phyloP scores from a whole-genome alignment of 2,797 vertebrate species.

The Euphonia xanthogaster region DNA sequence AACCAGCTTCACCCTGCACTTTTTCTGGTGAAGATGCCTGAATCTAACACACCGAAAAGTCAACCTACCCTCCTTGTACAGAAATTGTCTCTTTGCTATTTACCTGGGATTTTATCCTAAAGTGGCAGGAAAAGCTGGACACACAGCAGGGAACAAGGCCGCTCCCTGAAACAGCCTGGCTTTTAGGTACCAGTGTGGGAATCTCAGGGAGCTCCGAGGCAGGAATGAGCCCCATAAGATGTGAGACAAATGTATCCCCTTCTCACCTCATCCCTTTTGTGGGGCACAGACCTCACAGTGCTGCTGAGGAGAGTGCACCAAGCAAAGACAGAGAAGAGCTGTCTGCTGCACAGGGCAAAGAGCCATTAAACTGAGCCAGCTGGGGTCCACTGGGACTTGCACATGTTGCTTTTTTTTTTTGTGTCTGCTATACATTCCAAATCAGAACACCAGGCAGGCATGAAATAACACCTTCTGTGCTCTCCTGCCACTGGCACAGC shows the following conservation, averaged over 20 bases:
- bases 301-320: not conserved
- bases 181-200: accelerated
- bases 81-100: not conserved
- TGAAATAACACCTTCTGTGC: accelerated
- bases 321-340: not conserved
- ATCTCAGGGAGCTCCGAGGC: accelerated
- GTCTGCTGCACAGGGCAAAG: not conserved
- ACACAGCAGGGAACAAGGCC: not conserved
- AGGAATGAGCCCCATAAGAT: not conserved
- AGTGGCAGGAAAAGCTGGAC: not conserved
- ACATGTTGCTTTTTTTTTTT: not conserved
- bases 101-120: not conserved
- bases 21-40: not conserved
- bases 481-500: not conserved
- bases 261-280: accelerated
- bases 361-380: not conserved
- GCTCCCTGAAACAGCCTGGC: not conserved
- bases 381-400: not conserved
- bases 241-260: accelerated
- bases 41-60: accelerated
- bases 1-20: accelerated
- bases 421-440: not conserved
- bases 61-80: accelerated
- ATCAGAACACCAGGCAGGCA: not conserved
- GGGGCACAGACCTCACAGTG: accelerated